These are phyloP conservation scores for Platycercus adscitus DNA, from an alignment of 2,113 vertebrate genomes.

Conservation along the genomic window DNA sequence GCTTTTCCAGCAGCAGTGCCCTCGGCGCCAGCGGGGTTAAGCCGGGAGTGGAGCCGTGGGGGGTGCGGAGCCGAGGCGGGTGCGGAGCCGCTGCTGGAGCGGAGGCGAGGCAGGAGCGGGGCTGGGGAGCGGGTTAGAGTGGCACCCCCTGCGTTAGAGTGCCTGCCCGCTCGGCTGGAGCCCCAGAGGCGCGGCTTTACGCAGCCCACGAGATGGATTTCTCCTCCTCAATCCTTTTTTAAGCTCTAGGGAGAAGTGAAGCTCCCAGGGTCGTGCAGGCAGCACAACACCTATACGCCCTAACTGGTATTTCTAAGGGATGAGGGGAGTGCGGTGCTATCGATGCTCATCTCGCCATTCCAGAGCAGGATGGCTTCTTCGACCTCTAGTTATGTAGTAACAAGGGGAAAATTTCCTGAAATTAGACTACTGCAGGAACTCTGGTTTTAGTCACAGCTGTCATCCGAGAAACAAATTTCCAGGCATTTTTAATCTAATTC, in stretches of 20 bases:
- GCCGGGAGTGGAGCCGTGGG: neutral
- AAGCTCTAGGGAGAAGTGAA: neutral
- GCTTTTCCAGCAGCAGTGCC: neutral
- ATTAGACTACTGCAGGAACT: constrained; percentile 81
- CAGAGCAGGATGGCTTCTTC: constrained; percentile 49
- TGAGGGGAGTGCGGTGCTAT: neutral
- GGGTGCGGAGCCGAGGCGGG: neutral
- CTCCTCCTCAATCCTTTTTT: neutral
- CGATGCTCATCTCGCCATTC: constrained; percentile 32
- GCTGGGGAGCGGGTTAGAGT: neutral
- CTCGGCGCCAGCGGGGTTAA: neutral
- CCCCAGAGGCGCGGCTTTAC: neutral
- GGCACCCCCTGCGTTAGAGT: neutral
- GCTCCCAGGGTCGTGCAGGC: neutral
- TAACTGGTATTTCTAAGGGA: neutral
- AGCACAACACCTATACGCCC: neutral
- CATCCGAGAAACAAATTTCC: constrained; percentile 82
- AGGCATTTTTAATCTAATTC: constrained; percentile 82
- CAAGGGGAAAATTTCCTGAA: constrained; percentile 81
- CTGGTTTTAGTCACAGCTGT: constrained; percentile 83
- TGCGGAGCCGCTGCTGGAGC: neutral
- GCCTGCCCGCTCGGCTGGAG: neutral
- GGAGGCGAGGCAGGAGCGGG: neutral
- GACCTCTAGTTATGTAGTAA: constrained; percentile 71
- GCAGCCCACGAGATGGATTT: neutral